Percentiles rank a stretch among this genome's conserved stretches.
Evolutionary conservation across 2,888 invertebrate genomes (phyloP).

Genomic region (Smittia sp.): DNA sequence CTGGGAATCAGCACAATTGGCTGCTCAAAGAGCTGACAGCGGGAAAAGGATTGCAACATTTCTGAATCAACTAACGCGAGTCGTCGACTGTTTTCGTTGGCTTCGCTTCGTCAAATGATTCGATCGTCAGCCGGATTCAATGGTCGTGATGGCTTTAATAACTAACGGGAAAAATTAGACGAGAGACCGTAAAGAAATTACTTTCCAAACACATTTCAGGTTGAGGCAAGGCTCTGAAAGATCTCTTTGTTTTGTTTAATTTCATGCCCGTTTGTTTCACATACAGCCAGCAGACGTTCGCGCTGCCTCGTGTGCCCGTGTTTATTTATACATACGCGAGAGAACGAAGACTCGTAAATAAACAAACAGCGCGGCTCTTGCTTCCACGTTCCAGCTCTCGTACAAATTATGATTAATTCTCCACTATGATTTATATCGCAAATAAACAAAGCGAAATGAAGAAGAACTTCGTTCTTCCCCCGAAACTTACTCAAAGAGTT

Average conservation of each 20-base stretch:
- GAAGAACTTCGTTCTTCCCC: not conserved
- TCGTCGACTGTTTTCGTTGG: not conserved
- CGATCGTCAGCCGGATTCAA: not conserved
- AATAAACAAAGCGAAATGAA: conserved; percentile 20
- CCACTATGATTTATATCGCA: conserved; percentile 14
- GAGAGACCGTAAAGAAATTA: not conserved
- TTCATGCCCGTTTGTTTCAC: conserved; percentile 17
- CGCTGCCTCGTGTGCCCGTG: conserved; percentile 12
- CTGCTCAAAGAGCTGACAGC: not conserved
- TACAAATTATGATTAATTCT: conserved; percentile 41
- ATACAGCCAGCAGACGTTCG: not conserved
- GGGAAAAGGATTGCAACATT: not conserved
- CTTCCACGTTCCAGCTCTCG: conserved; percentile 22
- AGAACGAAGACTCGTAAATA: conserved; percentile 28
- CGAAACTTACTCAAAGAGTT: not conserved
- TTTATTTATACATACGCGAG: conserved; percentile 15
- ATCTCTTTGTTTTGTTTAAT: conserved; percentile 20
- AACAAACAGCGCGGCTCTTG: conserved; percentile 12
- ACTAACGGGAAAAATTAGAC: not conserved
- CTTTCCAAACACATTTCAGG: not conserved
- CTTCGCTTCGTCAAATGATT: not conserved
- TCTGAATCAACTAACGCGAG: not conserved
- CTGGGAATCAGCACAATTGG: conserved; percentile 19
- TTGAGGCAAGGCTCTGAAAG: conserved; percentile 2
- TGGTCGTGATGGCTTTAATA: not conserved